Evolutionary conservation across 2,888 invertebrate species (phyloP), one percentile per base, ranked within the genome.

Genomic region (Noctua comes): DNA sequence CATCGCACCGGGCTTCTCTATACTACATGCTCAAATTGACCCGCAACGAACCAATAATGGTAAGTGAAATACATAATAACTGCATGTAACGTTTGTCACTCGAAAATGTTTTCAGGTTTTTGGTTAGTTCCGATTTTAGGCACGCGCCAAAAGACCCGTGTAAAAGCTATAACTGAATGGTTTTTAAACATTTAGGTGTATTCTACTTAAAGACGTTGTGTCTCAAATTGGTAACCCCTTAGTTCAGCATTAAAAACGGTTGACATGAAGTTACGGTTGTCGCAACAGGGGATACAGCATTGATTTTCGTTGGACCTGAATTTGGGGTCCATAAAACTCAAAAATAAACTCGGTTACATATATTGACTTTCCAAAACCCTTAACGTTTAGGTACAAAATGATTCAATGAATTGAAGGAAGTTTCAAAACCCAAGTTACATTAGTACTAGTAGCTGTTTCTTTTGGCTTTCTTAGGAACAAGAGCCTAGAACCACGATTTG

Each of bases 11-110:
- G 98, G 98, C 73, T 97, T 99, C 91, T 98, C 97, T 89, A 98
- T 98, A 89, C 97, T 98, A 51, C 98, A 98, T 86, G 98, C 98
- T 77, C 98, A 98, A 95, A 97, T 98, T 88, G 98, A 98, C 91
- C 98, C 98, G 76, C 97, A 97, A 86, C 97, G 97, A 90, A 91
- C 91, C 64, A 95, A 94, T 85, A 95, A 94, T 85, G 96, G 96
- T 96, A 43, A 93, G 95, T 92, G 10, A 10, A 51, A 48, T 24
- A 31, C 4, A 62, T 2, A 7, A 13, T n/a, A 5, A 11, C 2
- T 27, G 27, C 16, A 18, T 16, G 21, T 10, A 21, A 0, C 21
- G 21, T 62, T 3, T 31, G 62, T 4, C 21, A 21, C 31, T 18
- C 8, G 62, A 31, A 8, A 18, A 62, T 10, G 4, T 62, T 31